Percentiles rank a stretch among this genome's conserved stretches.
Evolutionary conservation across 2,888 invertebrate genomes (phyloP).

Genomic region (Drepana falcataria): DNA sequence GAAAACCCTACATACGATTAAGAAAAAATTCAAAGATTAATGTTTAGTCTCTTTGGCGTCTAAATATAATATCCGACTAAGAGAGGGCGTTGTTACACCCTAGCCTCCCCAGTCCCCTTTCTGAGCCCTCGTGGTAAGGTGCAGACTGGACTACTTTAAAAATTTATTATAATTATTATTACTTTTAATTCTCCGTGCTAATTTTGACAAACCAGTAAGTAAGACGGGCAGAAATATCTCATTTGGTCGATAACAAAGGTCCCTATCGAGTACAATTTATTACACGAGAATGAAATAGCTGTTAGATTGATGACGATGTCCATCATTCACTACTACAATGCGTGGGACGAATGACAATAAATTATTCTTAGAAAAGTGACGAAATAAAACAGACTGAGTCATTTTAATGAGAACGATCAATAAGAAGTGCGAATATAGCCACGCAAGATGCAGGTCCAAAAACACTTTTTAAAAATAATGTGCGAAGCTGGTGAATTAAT

Average conservation of each 20-base stretch:
- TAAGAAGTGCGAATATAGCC: constrained; percentile 10
- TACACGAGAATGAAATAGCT: constrained; percentile 2
- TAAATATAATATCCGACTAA: too few species aligned
- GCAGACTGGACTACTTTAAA: too few species aligned
- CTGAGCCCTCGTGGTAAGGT: too few species aligned
- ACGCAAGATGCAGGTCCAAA: constrained; percentile 22
- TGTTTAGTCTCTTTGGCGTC: too few species aligned
- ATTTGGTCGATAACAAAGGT: background rate
- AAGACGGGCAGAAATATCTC: background rate
- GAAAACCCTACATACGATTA: too few species aligned
- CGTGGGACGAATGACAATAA: constrained; percentile 49
- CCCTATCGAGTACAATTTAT: background rate
- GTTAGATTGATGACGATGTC: constrained; percentile 23
- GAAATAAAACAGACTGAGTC: constrained; percentile 48
- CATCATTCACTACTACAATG: constrained; percentile 40
- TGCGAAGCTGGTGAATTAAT: constrained; percentile 15
- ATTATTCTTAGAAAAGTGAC: constrained; percentile 51
- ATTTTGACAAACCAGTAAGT: background rate
- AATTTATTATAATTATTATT: too few species aligned
- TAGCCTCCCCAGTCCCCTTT: too few species aligned
- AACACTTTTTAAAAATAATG: constrained; percentile 25
- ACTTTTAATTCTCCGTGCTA: too few species aligned
- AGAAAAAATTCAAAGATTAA: too few species aligned
- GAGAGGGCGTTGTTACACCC: too few species aligned
- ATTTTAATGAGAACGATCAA: constrained; percentile 33